Evolutionary conservation across 1,140 invertebrate genomes (phyloP).

Genomic region (Adelges cooleyi): DNA sequence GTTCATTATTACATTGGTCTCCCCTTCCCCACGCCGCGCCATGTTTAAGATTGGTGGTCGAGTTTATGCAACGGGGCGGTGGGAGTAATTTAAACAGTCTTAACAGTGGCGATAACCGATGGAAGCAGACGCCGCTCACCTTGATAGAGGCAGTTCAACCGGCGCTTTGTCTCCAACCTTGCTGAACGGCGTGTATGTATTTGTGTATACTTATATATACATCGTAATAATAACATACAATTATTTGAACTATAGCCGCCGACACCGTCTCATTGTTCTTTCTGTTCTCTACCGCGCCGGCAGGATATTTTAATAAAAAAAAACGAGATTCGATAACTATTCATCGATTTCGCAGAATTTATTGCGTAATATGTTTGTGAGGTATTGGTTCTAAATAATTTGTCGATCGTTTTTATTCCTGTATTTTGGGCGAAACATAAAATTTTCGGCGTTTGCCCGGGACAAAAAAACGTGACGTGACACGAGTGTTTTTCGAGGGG

Average conservation of each 20-base stretch:
- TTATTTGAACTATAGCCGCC: constrained; percentile 2
- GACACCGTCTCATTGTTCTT: not conserved
- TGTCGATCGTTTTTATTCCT: too few relatives aligned
- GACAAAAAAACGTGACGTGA: too few relatives aligned
- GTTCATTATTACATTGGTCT: not conserved
- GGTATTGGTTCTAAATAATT: too few relatives aligned
- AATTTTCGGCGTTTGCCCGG: too few relatives aligned
- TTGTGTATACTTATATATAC: not conserved
- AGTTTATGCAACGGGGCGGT: not conserved
- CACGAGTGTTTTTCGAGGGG: too few relatives aligned
- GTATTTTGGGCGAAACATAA: too few relatives aligned
- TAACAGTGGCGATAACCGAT: not conserved
- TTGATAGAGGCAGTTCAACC: constrained; percentile 28
- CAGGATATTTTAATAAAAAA: too few relatives aligned
- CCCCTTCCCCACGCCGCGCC: not conserved
- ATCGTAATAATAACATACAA: not conserved
- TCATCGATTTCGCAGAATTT: too few relatives aligned
- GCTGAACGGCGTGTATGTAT: not conserved
- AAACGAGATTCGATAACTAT: too few relatives aligned
- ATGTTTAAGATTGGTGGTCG: not conserved
- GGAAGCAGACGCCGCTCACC: constrained; percentile 23
- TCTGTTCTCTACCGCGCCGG: too few relatives aligned
- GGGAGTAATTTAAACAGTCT: constrained; percentile 3
- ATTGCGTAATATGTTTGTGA: too few relatives aligned
- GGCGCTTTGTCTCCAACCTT: constrained; percentile 13